phyloP scores from a whole-genome alignment of 1,140 invertebrate genomes.

The Eriosoma lanigerum region DNA sequence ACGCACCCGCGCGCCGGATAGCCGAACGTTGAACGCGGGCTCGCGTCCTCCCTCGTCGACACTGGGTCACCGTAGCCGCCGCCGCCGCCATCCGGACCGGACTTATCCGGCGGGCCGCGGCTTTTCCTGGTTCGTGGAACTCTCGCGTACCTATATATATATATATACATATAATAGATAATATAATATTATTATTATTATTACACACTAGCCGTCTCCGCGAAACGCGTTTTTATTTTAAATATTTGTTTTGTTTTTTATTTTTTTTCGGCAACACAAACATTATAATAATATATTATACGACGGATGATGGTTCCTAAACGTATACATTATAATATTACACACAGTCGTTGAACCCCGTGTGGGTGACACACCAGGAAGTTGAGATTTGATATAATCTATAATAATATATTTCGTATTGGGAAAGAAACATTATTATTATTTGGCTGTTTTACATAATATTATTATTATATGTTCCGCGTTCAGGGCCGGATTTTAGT shows the following conservation, averaged over 20 bases:
- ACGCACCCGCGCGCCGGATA: neutral
- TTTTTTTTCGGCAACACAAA: neutral
- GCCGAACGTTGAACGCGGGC: neutral
- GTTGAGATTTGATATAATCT: too few species aligned
- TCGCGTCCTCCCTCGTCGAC: slow-evolving; percentile 25
- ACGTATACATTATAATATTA: neutral
- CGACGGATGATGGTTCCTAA: too few species aligned
- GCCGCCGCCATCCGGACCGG: neutral
- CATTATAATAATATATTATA: too few species aligned
- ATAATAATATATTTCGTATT: too few species aligned
- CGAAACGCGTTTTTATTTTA: neutral
- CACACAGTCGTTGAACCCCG: slow-evolving; percentile 41
- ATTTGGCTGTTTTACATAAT: too few species aligned
- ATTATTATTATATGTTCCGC: too few species aligned
- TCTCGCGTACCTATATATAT: neutral
- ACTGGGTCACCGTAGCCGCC: slow-evolving; percentile 3
- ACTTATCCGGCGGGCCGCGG: neutral
- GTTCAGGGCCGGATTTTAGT: too few species aligned
- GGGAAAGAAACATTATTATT: too few species aligned
- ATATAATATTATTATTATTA: neutral
- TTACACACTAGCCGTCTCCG: slow-evolving; percentile 10
- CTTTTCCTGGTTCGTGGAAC: slow-evolving; percentile 51
- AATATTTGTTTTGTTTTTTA: neutral
- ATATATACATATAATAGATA: too few species aligned
- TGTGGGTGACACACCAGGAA: neutral